Percentiles rank a stretch among this genome's conserved stretches.
Evolutionary conservation across 2,797 vertebrate species (phyloP).

Genomic region (Anisognathus igniventris): DNA sequence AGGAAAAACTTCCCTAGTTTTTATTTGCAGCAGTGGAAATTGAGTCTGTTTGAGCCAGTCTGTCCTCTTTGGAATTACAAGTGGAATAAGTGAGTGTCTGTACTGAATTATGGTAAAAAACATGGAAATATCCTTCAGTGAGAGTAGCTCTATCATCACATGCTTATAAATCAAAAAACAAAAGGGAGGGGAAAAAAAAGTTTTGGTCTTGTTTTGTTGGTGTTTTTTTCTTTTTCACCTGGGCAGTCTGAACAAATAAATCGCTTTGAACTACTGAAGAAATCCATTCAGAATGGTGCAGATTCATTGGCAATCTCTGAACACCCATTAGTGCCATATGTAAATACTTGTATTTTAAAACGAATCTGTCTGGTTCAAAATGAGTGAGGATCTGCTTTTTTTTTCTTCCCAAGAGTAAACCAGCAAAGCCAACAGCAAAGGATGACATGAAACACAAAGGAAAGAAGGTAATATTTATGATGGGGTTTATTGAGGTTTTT

Average conservation of each 20-base stretch:
- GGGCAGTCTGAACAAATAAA: neutral
- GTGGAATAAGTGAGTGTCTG: neutral
- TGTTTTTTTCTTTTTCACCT: neutral
- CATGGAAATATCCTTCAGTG: neutral
- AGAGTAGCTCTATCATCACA: neutral
- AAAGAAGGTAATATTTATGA: conserved; percentile 56
- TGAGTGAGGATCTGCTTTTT: neutral
- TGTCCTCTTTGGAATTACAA: neutral
- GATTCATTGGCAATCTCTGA: neutral
- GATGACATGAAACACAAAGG: neutral
- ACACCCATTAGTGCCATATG: accelerated
- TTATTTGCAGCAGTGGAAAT: neutral
- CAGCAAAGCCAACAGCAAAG: conserved; percentile 45
- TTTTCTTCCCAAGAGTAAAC: conserved; percentile 59
- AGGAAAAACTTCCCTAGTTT: neutral
- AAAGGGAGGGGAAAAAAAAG: too few relatives aligned
- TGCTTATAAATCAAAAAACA: neutral
- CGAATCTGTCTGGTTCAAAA: neutral
- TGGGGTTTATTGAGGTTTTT: neutral
- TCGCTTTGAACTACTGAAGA: neutral
- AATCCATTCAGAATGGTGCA: accelerated
- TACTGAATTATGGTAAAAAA: neutral
- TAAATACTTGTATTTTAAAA: neutral
- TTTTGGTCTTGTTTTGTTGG: neutral
- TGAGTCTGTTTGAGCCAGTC: neutral